phyloP scores from a whole-genome alignment of 1,140 invertebrate genomes.

The Eufriesea mexicana region DNA sequence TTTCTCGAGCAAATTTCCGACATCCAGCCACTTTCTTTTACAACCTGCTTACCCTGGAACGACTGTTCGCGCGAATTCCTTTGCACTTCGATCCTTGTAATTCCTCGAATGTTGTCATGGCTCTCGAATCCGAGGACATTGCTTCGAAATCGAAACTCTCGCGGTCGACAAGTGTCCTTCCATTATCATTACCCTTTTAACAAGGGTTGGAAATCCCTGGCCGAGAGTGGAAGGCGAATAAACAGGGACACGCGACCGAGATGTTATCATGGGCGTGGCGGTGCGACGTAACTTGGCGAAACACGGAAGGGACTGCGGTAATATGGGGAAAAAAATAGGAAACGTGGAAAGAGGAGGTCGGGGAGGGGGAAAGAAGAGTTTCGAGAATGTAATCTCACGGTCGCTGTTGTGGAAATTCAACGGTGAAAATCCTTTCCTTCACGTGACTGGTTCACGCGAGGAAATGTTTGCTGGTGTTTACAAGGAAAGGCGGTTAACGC shows the following conservation, averaged over 20 bases:
- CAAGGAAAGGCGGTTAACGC: neutral
- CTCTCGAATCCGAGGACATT: neutral
- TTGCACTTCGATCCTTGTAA: neutral
- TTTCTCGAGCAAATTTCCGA: neutral
- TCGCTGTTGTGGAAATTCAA: conserved; percentile 29
- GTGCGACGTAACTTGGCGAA: conserved; percentile 40
- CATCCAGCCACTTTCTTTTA: neutral
- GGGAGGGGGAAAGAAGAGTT: neutral
- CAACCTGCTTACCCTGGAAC: neutral
- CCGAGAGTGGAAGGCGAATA: conserved; percentile 65
- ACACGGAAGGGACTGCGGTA: conserved; percentile 41
- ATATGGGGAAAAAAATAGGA: neutral
- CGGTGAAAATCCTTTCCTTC: conserved; percentile 9
- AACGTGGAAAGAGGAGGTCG: no score
- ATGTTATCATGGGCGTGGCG: conserved; percentile 60
- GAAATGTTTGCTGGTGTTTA: neutral
- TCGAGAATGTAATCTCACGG: conserved; percentile 19
- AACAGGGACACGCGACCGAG: conserved; percentile 67
- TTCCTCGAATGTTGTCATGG: neutral
- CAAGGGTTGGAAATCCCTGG: conserved; percentile 19
- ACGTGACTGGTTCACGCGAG: neutral
- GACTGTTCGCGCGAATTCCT: neutral
- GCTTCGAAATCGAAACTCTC: neutral
- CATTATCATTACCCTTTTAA: conserved; percentile 42
- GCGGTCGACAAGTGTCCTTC: conserved; percentile 12